Base-by-base conservation (phyloP, 1,140 invertebrate species). In the Diachasma alloeum region DNA sequence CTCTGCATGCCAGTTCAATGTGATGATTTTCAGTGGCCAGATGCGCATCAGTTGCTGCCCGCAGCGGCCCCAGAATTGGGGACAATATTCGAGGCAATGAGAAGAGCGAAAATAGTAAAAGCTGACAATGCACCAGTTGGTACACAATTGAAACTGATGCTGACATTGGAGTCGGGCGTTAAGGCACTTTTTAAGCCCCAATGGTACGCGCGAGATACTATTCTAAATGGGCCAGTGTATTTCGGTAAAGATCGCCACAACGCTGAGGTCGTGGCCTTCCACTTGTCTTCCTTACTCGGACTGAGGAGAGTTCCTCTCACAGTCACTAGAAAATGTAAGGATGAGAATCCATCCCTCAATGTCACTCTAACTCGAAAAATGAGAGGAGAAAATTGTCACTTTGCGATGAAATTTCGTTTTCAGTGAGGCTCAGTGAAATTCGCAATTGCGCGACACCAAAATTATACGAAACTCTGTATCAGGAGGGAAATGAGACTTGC, bases 181-280 rank as follows among this genome's bases (percentile, higher is more conserved):
- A 94, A 93, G 87, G 93, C 94, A 19, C 91, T 96, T 53, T 98
- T 98, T 83, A 99, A 98, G 89, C 97, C 97, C 26, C 95, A 95
- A 86, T 96, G 97, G 93, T 98, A 97, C 88, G 85, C 91, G 8
- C 90, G 94, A 83, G 92, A 93, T 75, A 91, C 94, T 82, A 86
- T 97, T 6, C 93, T 98, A 66, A 90, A 92, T 79, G 97, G 95
- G 2, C 90, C 92, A 44, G 95, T 97, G 10, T 97, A 97, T 91
- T 92, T 93, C 63, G 97, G 97, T 17, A 95, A 95, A 87, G 97
- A 99, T 87, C 90, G 97, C 11, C 96, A 98, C 84, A 96, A 96
- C 88, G 96, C 96, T n/a, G 97, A 99, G 92, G 94, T 98, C n/a
- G 94, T 96, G 81, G 95, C 95, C n/a, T 98, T 98, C 90, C 96